These are phyloP conservation scores for Bactericera cockerelli DNA, from an alignment of 1,140 invertebrate species.

Conservation along the genomic window DNA sequence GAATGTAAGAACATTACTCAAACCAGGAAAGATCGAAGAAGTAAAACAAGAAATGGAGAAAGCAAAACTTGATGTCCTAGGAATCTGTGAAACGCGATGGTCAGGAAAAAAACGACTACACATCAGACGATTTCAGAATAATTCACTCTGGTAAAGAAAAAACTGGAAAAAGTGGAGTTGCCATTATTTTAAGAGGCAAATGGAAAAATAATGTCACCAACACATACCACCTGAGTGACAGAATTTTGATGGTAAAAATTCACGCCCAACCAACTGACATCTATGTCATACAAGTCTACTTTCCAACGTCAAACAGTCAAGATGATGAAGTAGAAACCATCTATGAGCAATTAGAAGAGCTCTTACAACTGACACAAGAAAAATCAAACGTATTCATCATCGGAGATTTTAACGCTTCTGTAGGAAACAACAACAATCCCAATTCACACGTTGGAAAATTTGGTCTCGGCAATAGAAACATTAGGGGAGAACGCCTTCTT, in stretches of 20 bases:
- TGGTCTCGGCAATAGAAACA: neutral
- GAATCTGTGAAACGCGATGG: conserved; percentile 13
- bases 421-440: neutral
- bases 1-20: conserved; percentile 11
- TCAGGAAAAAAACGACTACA: neutral
- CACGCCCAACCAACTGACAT: conserved; percentile 1
- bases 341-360: neutral
- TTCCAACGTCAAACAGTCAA: conserved; percentile 13
- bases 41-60: conserved; percentile 13
- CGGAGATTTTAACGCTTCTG: neutral
- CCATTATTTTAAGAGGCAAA: conserved; percentile 11
- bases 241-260: conserved; percentile 12
- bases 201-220: conserved; percentile 12
- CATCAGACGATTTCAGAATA: conserved; percentile 1
- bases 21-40: conserved; percentile 9
- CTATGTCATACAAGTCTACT: neutral
- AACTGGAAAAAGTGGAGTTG: conserved; percentile 11
- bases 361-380: neutral
- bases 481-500: neutral
- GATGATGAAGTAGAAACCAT: conserved; percentile 8
- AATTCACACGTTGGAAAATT: neutral
- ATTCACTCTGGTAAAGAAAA: conserved; percentile 10
- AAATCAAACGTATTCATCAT: conserved; percentile 3
- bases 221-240: conserved; percentile 9
- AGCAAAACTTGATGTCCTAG: conserved; percentile 11